Percentiles rank a stretch among this genome's conserved stretches.
Evolutionary conservation across 2,797 vertebrate species (phyloP).

Genomic region (Channa striata): DNA sequence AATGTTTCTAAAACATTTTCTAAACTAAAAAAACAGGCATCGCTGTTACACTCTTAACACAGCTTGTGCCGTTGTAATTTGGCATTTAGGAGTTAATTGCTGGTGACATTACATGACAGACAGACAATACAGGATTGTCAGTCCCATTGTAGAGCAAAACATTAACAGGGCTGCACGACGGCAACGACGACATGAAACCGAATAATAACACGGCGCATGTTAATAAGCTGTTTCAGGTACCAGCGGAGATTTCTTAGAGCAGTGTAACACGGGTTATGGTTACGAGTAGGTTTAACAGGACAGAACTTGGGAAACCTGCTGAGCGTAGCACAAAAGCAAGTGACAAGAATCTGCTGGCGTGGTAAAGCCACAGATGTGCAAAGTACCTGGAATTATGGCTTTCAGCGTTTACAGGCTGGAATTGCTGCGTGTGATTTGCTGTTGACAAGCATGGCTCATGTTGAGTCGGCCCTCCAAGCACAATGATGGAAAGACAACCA

Average conservation of each 20-base stretch:
- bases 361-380: slow-evolving; percentile 23
- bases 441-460: neutral
- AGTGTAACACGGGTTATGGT: neutral
- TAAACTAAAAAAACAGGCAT: neutral
- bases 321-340: neutral
- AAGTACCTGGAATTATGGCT: slow-evolving; percentile 5
- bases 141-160: slow-evolving; percentile 12
- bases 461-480: slow-evolving; percentile 12
- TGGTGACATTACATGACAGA: slow-evolving; percentile 24
- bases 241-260: neutral
- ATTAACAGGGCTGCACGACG: slow-evolving; percentile 12
- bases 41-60: neutral
- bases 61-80: neutral
- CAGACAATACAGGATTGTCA: slow-evolving; percentile 28
- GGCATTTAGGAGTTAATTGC: slow-evolving; percentile 6
- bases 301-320: slow-evolving; percentile 14
- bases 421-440: neutral
- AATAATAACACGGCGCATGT: slow-evolving; percentile 8
- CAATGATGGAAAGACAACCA: slow-evolving; percentile 1
- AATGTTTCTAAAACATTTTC: neutral
- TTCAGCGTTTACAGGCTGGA: slow-evolving; percentile 4
- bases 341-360: slow-evolving; percentile 9
- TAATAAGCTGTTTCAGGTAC: slow-evolving; percentile 7
- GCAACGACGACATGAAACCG: neutral
- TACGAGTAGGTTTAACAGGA: neutral